Percentiles rank a stretch among this genome's conserved stretches.
Evolutionary conservation across 2,113 vertebrate genomes (phyloP).

Genomic region (Riparia riparia): DNA sequence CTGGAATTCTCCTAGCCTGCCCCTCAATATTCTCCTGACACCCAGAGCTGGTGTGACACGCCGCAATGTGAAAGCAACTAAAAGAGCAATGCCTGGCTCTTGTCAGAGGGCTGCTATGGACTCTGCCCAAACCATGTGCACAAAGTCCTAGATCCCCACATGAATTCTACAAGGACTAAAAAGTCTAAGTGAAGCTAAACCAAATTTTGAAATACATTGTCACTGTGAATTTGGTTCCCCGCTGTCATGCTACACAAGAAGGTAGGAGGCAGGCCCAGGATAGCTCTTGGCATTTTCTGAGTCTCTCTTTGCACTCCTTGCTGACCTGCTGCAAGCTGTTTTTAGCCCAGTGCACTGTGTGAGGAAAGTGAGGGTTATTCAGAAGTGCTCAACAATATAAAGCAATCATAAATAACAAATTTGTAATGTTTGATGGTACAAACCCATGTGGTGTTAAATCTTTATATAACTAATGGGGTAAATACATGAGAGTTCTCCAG

Average conservation of each 20-base stretch:
- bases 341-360: background rate
- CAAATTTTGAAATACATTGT: background rate
- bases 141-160: background rate
- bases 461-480: background rate
- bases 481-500: background rate
- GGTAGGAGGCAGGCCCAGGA: background rate
- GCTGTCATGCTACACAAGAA: background rate
- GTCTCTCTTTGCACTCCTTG: rapidly evolving
- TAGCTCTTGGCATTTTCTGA: background rate
- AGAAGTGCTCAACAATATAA: background rate
- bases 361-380: background rate
- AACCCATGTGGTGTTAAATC: background rate
- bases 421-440: background rate
- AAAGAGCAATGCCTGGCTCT: background rate
- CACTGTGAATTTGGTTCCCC: background rate
- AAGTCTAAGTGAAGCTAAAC: background rate
- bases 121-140: background rate
- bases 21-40: background rate
- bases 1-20: background rate
- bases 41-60: rapidly evolving
- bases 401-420: background rate
- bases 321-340: background rate
- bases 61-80: background rate
- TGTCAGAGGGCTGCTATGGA: background rate
- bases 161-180: background rate